A percentile compares a stretch with the other conserved stretches of the same genome.
phyloP scores from a whole-genome alignment of 2,797 vertebrate genomes.

The Eospalax fontanierii region DNA sequence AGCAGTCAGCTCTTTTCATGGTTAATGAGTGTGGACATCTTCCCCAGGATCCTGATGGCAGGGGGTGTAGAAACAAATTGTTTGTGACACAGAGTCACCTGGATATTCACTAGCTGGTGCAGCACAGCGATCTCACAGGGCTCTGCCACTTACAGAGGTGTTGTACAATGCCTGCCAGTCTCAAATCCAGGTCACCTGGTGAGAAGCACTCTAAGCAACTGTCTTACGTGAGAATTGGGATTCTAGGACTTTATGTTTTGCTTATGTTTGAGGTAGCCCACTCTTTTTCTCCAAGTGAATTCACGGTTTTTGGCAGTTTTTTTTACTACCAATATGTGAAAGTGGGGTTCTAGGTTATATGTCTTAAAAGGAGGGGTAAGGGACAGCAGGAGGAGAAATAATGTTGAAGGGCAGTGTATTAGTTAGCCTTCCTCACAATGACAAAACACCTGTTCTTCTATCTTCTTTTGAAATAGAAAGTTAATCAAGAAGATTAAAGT shows the following conservation, averaged over 20 bases:
- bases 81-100: slow-evolving; percentile 69
- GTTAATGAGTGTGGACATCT: slow-evolving; percentile 77
- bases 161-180: not conserved
- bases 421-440: not conserved
- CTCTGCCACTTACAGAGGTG: slow-evolving; percentile 3
- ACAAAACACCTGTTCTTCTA: not conserved
- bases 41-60: slow-evolving; percentile 42
- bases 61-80: slow-evolving; percentile 73
- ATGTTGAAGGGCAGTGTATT: not conserved
- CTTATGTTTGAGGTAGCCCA: not conserved
- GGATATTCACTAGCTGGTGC: slow-evolving; percentile 53
- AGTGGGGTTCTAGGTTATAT: too few relatives aligned
- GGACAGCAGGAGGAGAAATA: not conserved
- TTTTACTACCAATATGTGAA: not conserved
- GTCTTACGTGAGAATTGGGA: not conserved
- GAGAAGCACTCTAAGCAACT: not conserved
- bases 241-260: not conserved
- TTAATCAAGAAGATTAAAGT: slow-evolving; percentile 18
- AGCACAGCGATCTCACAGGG: not conserved
- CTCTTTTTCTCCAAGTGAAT: not conserved
- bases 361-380: not conserved
- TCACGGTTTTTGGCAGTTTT: not conserved
- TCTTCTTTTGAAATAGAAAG: not conserved
- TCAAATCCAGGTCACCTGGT: slow-evolving; percentile 17
- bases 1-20: slow-evolving; percentile 65